Percentiles rank a stretch among this genome's conserved stretches.
Evolutionary conservation across 2,797 vertebrate species (phyloP).

Genomic region (Takifugu ocellatus): DNA sequence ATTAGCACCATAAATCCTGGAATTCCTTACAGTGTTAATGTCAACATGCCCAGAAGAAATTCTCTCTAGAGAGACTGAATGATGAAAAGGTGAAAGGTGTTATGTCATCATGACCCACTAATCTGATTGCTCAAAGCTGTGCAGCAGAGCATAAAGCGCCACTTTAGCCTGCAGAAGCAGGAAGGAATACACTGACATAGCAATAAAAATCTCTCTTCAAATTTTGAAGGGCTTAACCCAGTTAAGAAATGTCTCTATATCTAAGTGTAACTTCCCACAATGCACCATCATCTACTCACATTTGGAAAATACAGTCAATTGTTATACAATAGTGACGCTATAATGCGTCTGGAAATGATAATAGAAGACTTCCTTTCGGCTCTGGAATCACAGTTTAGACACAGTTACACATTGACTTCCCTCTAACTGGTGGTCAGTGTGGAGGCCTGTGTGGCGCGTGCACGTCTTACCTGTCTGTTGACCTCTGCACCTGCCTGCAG

Average conservation of each 20-base stretch:
- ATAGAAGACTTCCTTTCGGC: too few relatives aligned
- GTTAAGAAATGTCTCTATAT: too few relatives aligned
- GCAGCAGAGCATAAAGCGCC: slow-evolving; percentile 47
- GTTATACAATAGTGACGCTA: too few relatives aligned
- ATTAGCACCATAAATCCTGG: neutral
- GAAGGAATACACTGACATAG: neutral
- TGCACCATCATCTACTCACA: slow-evolving; percentile 17
- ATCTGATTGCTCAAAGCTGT: slow-evolving; percentile 53
- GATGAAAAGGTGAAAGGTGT: slow-evolving; percentile 32
- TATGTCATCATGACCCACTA: slow-evolving; percentile 71
- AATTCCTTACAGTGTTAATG: too few relatives aligned
- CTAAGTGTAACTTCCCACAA: slow-evolving; percentile 27
- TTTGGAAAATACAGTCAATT: too few relatives aligned
- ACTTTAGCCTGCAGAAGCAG: slow-evolving; percentile 14
- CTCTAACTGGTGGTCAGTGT: neutral
- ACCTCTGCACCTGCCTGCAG: slow-evolving; percentile 95
- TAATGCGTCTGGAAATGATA: neutral
- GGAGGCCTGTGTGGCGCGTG: neutral
- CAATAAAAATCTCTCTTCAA: neutral
- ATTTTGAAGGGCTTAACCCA: slow-evolving; percentile 51
- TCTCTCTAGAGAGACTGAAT: slow-evolving; percentile 17
- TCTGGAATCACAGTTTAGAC: neutral
- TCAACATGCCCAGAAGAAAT: too few relatives aligned
- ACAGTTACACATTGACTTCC: neutral
- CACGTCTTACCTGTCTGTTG: slow-evolving; percentile 87